phyloP scores from a whole-genome alignment of 2,113 vertebrate genomes.

The Bungarus multicinctus region DNA sequence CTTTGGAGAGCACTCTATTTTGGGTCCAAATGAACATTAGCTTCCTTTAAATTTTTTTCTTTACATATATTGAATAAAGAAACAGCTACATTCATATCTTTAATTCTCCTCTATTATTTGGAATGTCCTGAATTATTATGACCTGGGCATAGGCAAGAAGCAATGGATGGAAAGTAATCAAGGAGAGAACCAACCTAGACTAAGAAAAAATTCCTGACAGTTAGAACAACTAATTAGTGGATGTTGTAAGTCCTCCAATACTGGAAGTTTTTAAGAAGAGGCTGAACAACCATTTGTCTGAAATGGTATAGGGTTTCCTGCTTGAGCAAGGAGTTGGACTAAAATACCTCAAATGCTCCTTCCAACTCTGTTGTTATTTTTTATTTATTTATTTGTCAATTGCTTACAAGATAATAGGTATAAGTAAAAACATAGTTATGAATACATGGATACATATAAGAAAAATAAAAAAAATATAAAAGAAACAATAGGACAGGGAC shows the following conservation, averaged over 20 bases:
- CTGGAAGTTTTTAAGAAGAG: no score
- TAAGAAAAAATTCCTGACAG: not conserved
- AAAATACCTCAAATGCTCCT: not conserved
- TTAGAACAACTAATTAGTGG: no score
- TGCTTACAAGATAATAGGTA: no score
- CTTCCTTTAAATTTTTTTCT: not conserved
- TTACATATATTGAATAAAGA: not conserved
- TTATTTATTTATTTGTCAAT: no score
- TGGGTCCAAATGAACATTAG: slow-evolving; percentile 1
- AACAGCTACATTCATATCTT: not conserved
- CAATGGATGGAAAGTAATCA: not conserved
- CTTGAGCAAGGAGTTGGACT: no score
- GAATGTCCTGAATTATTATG: not conserved
- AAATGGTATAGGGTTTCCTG: no score
- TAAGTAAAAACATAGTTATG: no score
- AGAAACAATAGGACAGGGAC: no score
- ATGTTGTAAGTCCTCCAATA: no score
- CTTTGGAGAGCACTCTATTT: not conserved
- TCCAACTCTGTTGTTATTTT: not conserved
- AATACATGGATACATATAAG: no score
- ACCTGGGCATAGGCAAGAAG: not conserved
- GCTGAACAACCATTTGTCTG: no score
- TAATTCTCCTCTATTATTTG: slow-evolving; percentile 21
- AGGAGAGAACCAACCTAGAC: not conserved
- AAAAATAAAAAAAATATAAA: no score